Evolutionary conservation across 2,113 vertebrate genomes (phyloP).

Genomic region (Gavialis gangeticus): DNA sequence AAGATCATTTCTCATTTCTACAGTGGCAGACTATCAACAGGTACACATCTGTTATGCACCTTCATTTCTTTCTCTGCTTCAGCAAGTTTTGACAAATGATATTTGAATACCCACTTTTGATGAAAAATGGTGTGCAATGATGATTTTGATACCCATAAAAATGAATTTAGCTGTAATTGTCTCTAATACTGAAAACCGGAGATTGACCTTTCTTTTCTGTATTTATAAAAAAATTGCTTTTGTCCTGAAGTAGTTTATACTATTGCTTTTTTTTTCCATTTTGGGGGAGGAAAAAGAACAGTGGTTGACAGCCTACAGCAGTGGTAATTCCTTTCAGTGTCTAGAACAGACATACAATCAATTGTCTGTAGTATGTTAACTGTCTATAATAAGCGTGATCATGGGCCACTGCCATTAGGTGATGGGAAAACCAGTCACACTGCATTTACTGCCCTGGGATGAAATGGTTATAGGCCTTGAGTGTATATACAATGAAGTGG

Average conservation of each 20-base stretch:
- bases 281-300: not conserved
- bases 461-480: too few species aligned
- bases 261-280: conserved; percentile 22
- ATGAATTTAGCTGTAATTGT: conserved; percentile 40
- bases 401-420: too few species aligned
- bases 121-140: conserved; percentile 28
- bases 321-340: too few species aligned
- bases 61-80: conserved; percentile 10
- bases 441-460: too few species aligned
- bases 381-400: too few species aligned
- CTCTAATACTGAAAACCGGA: conserved; percentile 19
- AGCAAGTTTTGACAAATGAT: conserved; percentile 40
- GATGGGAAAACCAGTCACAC: too few species aligned
- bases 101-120: conserved; percentile 27
- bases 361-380: too few species aligned
- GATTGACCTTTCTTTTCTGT: conserved; percentile 22
- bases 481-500: too few species aligned
- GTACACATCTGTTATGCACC: not conserved
- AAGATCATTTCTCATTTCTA: conserved; percentile 33
- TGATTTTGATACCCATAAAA: conserved; percentile 34
- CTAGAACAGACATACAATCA: too few species aligned
- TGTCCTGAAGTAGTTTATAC: conserved; percentile 1
- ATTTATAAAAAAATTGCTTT: not conserved
- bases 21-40: not conserved
- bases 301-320: too few species aligned